Conservation (phyloP, 2,888 invertebrate genomes). For the Sylvicola cinctus region DNA sequence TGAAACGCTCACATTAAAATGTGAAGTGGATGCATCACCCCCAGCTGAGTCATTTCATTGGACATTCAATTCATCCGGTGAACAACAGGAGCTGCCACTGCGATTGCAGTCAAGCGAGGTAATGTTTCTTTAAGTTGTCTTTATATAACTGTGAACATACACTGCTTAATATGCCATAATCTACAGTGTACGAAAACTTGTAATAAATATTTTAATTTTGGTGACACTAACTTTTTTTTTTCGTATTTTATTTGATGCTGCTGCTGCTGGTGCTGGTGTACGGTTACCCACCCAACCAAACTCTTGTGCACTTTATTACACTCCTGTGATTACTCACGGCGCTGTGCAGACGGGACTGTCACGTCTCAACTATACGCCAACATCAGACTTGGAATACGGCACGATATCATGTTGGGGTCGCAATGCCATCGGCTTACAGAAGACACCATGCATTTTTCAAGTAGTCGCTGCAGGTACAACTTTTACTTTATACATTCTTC, state of each 20-base stretch:
- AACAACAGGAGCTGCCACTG: conserved; percentile 57
- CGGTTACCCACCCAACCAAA: no score
- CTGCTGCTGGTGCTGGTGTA: no score
- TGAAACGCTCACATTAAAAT: conserved; percentile 67
- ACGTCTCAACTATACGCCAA: conserved; percentile 65
- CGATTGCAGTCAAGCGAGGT: conserved; percentile 30
- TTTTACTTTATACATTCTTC: conserved; percentile 1
- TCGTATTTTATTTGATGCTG: no score
- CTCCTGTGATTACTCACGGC: neutral
- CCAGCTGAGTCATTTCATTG: conserved; percentile 68
- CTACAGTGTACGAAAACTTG: no score
- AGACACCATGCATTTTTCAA: conserved; percentile 70
- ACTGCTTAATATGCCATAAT: no score
- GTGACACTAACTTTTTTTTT: no score
- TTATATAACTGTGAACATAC: no score
- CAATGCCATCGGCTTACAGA: conserved; percentile 66
- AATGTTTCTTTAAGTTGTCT: conserved; percentile 10
- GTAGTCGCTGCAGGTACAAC: conserved; percentile 59
- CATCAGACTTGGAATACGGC: conserved; percentile 74
- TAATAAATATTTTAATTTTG: no score
- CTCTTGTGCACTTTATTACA: no score
- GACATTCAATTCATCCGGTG: conserved; percentile 84
- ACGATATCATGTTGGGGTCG: conserved; percentile 72
- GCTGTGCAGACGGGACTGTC: conserved; percentile 21
- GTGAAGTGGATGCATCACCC: conserved; percentile 79